phyloP scores from a whole-genome alignment of 2,888 invertebrate species.

The Vandiemenella viatica region DNA sequence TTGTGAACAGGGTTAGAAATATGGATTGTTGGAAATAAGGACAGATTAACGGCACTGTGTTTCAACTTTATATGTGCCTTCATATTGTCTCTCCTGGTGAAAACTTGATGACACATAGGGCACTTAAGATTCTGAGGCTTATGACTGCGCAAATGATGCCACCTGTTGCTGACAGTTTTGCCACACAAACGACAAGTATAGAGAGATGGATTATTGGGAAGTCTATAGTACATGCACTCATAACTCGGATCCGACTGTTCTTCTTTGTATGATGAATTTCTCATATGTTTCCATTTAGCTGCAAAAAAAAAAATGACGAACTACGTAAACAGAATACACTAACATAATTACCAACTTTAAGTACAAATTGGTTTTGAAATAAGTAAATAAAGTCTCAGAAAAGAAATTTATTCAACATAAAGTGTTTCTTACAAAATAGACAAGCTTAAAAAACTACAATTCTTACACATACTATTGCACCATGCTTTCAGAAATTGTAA shows the following conservation, averaged over 20 bases:
- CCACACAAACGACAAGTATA: conserved; percentile 47
- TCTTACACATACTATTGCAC: too few species aligned
- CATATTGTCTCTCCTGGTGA: conserved; percentile 50
- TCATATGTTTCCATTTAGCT: conserved; percentile 8
- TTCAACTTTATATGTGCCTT: conserved; percentile 50
- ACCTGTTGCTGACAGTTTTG: conserved; percentile 48
- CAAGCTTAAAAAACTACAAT: too few species aligned
- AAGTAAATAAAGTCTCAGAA: too few species aligned
- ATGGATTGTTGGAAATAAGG: too few species aligned
- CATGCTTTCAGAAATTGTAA: too few species aligned
- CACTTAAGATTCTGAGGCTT: conserved; percentile 46
- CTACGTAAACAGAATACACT: too few species aligned
- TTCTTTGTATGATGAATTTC: conserved; percentile 2
- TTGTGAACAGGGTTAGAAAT: too few species aligned
- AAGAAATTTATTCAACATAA: too few species aligned
- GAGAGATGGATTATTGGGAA: conserved; percentile 21
- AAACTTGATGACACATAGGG: conserved; percentile 43
- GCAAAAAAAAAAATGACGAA: conserved; percentile 7
- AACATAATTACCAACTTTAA: too few species aligned
- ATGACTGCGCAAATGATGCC: conserved; percentile 51
- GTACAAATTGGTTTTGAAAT: too few species aligned
- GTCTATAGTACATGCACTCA: conserved; percentile 10
- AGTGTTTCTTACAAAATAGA: too few species aligned
- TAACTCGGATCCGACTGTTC: conserved; percentile 7
- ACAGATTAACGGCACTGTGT: too few species aligned